Evolutionary conservation across 2,113 vertebrate genomes (phyloP).

Genomic region (Salvelinus sp.): DNA sequence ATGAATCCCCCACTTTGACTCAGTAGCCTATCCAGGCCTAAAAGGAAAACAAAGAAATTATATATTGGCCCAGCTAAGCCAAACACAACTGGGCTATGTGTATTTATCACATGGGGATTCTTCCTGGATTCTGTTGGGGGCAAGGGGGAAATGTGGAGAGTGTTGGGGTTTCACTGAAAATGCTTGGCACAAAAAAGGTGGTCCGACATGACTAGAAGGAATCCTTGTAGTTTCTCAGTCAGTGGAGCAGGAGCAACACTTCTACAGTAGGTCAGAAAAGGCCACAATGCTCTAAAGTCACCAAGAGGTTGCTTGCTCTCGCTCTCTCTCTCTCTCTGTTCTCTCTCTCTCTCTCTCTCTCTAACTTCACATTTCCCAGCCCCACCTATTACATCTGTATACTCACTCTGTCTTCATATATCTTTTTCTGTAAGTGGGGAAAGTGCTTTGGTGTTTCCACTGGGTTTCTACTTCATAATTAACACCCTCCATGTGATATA

Average conservation of each 20-base stretch:
- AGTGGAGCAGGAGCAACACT: background rate
- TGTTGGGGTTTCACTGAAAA: background rate
- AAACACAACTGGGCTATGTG: constrained; percentile 18
- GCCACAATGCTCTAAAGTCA: background rate
- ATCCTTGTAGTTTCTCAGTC: background rate
- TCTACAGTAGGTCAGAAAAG: background rate
- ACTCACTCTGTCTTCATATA: constrained; percentile 27
- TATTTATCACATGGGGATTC: constrained; percentile 16
- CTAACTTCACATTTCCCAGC: background rate
- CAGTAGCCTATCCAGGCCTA: constrained; percentile 33
- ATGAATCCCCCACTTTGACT: constrained; percentile 51
- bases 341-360: background rate
- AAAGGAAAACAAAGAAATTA: constrained; percentile 34
- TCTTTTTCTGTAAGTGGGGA: constrained; percentile 14
- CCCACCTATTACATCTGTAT: background rate
- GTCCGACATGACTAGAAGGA: background rate
- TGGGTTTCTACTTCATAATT: constrained; percentile 35
- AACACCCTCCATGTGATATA: constrained; percentile 33
- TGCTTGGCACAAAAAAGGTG: background rate
- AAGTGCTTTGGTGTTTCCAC: constrained; percentile 27
- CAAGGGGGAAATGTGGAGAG: background rate
- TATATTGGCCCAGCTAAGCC: constrained; percentile 13
- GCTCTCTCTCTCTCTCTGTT: too few relatives aligned
- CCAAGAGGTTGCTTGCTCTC: background rate
- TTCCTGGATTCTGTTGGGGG: constrained; percentile 24